Evolutionary conservation across 2,888 invertebrate species (phyloP).

Genomic region (Lepidochitona cinerea): DNA sequence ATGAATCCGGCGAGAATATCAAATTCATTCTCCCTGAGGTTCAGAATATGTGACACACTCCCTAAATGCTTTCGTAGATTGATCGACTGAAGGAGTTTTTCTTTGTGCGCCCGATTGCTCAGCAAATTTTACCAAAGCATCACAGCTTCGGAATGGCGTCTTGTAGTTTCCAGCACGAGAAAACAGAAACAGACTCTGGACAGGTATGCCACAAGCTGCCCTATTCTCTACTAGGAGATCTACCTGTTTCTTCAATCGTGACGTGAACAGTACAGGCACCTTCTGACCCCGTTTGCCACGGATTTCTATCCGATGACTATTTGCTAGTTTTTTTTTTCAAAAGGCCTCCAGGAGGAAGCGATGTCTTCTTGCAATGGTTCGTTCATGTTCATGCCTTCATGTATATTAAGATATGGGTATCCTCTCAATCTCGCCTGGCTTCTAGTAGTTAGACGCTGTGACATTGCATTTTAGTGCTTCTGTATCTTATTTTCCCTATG

Average conservation of each 20-base stretch:
- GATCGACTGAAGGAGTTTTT: neutral
- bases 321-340: slow-evolving; percentile 10
- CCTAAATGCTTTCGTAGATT: slow-evolving; percentile 9
- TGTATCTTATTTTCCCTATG: neutral
- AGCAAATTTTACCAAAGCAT: neutral
- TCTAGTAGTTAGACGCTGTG: neutral
- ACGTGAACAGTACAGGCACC: too few relatives aligned
- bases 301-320: slow-evolving; percentile 3
- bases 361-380: neutral
- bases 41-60: slow-evolving; percentile 7
- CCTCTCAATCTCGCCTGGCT: neutral
- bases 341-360: neutral
- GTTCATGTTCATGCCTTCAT: neutral
- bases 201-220: too few relatives aligned
- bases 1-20: too few relatives aligned
- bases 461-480: too few relatives aligned
- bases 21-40: slow-evolving; percentile 14
- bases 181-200: too few relatives aligned
- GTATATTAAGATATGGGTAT: neutral
- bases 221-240: neutral
- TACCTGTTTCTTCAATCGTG: neutral
- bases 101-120: slow-evolving; percentile 1
- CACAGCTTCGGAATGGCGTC: neutral
- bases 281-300: slow-evolving; percentile 5
- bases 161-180: too few relatives aligned